A percentile compares a stretch with the other conserved stretches of the same genome.
Conservation (phyloP, 2,797 vertebrate genomes). For the Amblyopsis hoosieri region DNA sequence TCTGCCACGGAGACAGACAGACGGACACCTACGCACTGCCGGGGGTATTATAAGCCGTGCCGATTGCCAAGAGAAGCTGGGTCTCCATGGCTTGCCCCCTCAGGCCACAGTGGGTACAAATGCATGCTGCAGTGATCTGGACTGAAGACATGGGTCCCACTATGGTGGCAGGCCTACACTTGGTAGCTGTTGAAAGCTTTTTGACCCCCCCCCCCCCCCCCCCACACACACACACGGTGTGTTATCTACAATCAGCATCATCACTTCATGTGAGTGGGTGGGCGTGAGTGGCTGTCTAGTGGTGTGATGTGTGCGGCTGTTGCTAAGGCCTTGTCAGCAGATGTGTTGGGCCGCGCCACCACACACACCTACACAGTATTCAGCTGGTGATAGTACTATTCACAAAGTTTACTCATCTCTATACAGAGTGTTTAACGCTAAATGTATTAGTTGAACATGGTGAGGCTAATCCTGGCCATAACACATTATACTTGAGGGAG, state of each 20-base stretch:
- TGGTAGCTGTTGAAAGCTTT: no score
- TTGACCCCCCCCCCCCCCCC: no score
- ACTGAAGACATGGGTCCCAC: constrained; percentile 10
- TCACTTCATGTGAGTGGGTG: constrained; percentile 4
- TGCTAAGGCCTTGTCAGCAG: constrained; percentile 23
- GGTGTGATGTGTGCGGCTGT: constrained; percentile 2
- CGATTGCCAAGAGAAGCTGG: constrained; percentile 65
- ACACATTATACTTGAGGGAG: constrained; percentile 49
- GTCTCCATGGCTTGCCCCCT: constrained; percentile 59
- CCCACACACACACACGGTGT: constrained; percentile 10
- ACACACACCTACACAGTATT: constrained; percentile 21
- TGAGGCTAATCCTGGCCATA: constrained; percentile 60
- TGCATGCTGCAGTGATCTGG: constrained; percentile 32
- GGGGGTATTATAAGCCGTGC: constrained; percentile 77
- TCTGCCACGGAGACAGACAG: constrained; percentile 74
- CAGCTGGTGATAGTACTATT: constrained; percentile 21
- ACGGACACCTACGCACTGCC: constrained; percentile 70
- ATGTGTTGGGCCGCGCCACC: constrained; percentile 43
- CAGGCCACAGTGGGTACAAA: constrained; percentile 31
- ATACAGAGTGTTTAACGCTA: constrained; percentile 27
- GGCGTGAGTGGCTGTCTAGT: neutral
- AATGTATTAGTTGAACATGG: constrained; percentile 57
- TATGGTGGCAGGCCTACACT: constrained; percentile 8
- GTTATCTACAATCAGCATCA: constrained; percentile 15
- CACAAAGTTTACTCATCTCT: no score